Conservation (phyloP, 2,113 vertebrate genomes). For the Calyptomena viridis region DNA sequence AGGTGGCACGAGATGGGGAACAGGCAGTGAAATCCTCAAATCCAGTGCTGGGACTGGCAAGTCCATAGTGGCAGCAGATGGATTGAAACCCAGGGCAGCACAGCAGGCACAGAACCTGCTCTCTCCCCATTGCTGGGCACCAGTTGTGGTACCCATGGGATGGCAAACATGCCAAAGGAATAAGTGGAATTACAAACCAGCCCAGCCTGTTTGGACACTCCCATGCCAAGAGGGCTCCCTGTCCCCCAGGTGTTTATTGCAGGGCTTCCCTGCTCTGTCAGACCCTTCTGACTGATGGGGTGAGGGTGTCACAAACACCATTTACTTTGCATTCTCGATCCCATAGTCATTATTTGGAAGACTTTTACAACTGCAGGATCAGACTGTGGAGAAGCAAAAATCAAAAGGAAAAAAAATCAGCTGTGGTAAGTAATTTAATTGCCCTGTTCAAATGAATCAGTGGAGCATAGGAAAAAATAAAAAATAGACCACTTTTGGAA, state of each 20-base stretch:
- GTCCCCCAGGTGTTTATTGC: background rate
- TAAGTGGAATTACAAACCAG: background rate
- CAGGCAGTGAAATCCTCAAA: background rate
- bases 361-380: background rate
- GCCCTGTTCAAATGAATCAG: background rate
- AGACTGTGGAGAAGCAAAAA: background rate
- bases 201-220: background rate
- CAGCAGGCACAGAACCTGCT: background rate
- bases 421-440: background rate
- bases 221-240: background rate
- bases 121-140: background rate
- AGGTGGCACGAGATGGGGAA: background rate
- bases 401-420: background rate
- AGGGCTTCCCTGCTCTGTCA: background rate
- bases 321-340: background rate
- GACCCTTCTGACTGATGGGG: background rate
- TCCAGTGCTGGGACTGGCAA: background rate
- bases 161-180: background rate
- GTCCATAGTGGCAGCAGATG: background rate
- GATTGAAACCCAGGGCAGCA: background rate
- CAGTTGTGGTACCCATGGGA: background rate
- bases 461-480: background rate
- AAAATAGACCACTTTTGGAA: background rate
- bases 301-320: background rate
- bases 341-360: background rate